Percentiles rank a stretch among this genome's conserved stretches.
Conservation (phyloP, 2,113 vertebrate genomes). For the Ophiodon elongatus region DNA sequence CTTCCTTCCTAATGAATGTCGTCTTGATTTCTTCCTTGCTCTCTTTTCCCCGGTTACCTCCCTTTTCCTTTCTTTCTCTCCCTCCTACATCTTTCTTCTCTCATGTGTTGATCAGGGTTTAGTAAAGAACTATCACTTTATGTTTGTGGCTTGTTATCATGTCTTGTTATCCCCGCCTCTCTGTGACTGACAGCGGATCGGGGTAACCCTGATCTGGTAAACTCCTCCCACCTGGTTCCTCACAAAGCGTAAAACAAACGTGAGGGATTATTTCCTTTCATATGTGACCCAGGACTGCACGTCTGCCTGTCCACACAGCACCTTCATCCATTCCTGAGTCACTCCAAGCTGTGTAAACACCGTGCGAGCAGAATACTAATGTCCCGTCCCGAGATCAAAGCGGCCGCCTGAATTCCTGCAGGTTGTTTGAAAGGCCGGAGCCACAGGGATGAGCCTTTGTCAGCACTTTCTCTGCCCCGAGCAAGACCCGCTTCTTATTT, state of each 20-base stretch:
- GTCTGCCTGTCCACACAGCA: conserved; percentile 57
- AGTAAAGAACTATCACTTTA: background rate
- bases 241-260: conserved; percentile 53
- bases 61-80: background rate
- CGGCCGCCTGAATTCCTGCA: conserved; percentile 65
- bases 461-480: conserved; percentile 62
- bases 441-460: conserved; percentile 66
- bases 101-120: background rate
- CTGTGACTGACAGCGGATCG: conserved; percentile 11
- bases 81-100: background rate
- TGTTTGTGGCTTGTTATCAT: background rate
- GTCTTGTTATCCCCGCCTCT: background rate
- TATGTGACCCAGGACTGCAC: conserved; percentile 57
- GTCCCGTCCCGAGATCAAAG: conserved; percentile 73
- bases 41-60: background rate
- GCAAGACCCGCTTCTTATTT: conserved; percentile 20
- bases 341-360: conserved; percentile 77
- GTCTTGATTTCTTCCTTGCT: background rate
- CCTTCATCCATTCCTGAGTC: conserved; percentile 68
- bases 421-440: conserved; percentile 69
- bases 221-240: conserved; percentile 54
- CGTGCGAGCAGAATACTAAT: conserved; percentile 48
- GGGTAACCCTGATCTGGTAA: background rate
- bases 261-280: conserved; percentile 58
- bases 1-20: background rate